Conservation (phyloP, 2,113 vertebrate species). For the Rhynchomys soricoides region DNA sequence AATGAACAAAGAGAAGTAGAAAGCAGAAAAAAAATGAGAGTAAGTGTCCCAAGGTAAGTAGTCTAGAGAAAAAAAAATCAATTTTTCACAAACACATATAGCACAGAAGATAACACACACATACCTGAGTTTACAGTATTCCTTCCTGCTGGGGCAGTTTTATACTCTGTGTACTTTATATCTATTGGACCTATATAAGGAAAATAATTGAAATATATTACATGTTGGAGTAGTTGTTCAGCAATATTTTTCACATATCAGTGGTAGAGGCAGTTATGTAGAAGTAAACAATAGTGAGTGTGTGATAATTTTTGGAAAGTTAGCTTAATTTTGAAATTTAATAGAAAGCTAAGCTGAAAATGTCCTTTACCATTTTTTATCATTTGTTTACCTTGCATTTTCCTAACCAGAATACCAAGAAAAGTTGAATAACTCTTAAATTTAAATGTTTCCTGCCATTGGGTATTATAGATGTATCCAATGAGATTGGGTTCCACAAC, state of each 20-base stretch:
- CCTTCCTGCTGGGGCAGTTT: neutral
- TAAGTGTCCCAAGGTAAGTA: constrained; percentile 18
- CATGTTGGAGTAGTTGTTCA: neutral
- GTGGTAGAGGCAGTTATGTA: neutral
- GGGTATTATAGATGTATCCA: neutral
- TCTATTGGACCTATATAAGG: neutral
- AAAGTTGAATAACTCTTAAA: neutral
- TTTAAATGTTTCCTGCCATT: neutral
- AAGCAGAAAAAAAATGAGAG: constrained; percentile 55
- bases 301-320: constrained; percentile 6
- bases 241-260: neutral
- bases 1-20: constrained; percentile 46
- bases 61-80: constrained; percentile 17
- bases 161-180: neutral
- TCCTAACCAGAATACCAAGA: neutral
- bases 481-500: neutral
- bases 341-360: constrained; percentile 6
- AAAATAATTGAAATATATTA: neutral
- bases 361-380: neutral
- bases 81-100: constrained; percentile 37
- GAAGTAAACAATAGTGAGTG: neutral
- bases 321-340: constrained; percentile 51
- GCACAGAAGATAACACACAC: constrained; percentile 28
- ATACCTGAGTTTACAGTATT: neutral
- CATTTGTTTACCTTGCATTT: constrained; percentile 38